These are phyloP conservation scores for Henricia sp. DNA, from an alignment of 53 echinoderm and acorn worm genomes.

Conservation along the genomic window DNA sequence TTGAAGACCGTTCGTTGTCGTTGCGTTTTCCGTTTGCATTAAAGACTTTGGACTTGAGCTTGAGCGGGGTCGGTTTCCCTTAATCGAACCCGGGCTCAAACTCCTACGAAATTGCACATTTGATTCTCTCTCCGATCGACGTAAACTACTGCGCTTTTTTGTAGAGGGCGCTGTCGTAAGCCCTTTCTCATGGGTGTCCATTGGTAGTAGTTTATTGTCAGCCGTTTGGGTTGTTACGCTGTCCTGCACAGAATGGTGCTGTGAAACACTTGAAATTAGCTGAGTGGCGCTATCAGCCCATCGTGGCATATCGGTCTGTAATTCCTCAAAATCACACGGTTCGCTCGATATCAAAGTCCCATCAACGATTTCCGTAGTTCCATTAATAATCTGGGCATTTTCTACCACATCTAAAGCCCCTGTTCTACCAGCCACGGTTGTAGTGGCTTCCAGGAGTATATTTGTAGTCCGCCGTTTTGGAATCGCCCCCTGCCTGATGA, in stretches of 20 bases:
- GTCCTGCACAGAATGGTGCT: constrained; percentile 15
- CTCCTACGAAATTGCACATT: constrained; percentile 42
- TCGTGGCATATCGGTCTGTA: constrained; percentile 86
- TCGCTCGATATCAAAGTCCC: constrained; percentile 69
- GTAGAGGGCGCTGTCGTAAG: neutral
- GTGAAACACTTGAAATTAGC: constrained; percentile 42
- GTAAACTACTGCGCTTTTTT: constrained; percentile 39
- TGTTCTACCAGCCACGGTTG: constrained; percentile 74
- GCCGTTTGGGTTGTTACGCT: constrained; percentile 13
- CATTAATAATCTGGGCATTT: constrained; percentile 78
- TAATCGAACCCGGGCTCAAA: constrained; percentile 8
- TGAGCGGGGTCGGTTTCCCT: constrained; percentile 37
- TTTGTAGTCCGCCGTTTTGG: constrained; percentile 80
- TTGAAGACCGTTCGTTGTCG: constrained; percentile 10
- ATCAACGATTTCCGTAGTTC: constrained; percentile 81
- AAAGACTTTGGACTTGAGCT: constrained; percentile 52
- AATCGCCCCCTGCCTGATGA: constrained; percentile 89
- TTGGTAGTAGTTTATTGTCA: constrained; percentile 35
- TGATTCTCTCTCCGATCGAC: constrained; percentile 35
- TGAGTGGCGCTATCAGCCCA: constrained; percentile 92
- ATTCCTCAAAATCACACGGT: constrained; percentile 76
- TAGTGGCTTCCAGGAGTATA: constrained; percentile 66
- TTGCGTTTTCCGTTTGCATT: constrained; percentile 46
- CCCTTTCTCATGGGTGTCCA: constrained; percentile 10
- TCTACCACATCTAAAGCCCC: constrained; percentile 81